A percentile compares a stretch with the other conserved stretches of the same genome.
These are phyloP conservation scores for Athalia rosae DNA, from an alignment of 2,888 invertebrate genomes.

Conservation along the genomic window DNA sequence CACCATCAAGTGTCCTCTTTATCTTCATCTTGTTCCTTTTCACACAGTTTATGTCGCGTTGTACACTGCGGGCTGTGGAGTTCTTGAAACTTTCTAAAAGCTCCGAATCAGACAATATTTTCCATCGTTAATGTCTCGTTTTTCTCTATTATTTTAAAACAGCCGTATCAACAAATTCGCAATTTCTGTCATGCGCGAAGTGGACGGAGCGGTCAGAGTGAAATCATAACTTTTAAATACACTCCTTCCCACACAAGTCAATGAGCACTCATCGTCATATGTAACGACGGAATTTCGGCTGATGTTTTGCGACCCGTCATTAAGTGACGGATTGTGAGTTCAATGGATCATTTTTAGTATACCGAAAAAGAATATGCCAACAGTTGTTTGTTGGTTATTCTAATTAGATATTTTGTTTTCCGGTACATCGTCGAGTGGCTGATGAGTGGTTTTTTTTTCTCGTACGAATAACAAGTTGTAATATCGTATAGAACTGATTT, in stretches of 20 bases:
- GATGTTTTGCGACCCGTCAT: not conserved
- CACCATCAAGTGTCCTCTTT: not conserved
- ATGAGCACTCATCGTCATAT: slow-evolving; percentile 2
- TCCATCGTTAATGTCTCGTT: too few species aligned
- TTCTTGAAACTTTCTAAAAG: too few species aligned
- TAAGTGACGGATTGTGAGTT: slow-evolving; percentile 4
- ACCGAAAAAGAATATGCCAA: not conserved
- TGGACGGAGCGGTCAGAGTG: slow-evolving; percentile 23
- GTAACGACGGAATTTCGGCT: slow-evolving; percentile 16
- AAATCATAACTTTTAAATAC: slow-evolving; percentile 32
- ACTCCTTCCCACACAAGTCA: slow-evolving; percentile 2
- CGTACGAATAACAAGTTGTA: too few species aligned
- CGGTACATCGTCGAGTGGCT: not conserved
- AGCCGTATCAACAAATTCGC: not conserved
- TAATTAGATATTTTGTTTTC: not conserved
- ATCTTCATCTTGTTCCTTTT: not conserved
- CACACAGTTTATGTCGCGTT: too few species aligned
- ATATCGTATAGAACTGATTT: not conserved
- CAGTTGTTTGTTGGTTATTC: not conserved
- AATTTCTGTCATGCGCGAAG: slow-evolving; percentile 23
- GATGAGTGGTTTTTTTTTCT: too few species aligned
- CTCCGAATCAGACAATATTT: too few species aligned
- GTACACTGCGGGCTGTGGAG: too few species aligned
- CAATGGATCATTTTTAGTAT: slow-evolving; percentile 13
- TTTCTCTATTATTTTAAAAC: too few species aligned